Evolutionary conservation across 2,113 vertebrate genomes (phyloP), one percentile per base, ranked within the genome.

Genomic region (Sinocyclocheilus maitianheensis): DNA sequence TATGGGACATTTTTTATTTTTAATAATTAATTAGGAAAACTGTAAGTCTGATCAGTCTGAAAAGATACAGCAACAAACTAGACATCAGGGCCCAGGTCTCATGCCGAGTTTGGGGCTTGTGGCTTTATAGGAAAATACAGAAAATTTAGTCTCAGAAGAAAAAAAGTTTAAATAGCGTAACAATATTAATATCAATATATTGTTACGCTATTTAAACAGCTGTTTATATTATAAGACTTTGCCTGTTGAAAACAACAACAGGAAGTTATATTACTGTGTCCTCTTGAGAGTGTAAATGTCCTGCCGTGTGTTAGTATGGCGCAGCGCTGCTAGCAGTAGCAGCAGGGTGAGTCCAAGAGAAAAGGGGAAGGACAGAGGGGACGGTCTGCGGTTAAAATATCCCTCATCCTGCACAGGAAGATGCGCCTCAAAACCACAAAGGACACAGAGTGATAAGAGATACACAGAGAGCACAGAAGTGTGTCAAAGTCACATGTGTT

Each of bases 351-450:
- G 26, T 37, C 51, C 12, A 22, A 78, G 69, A 46, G 48, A 24
- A 58, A 77, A 55, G 53, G 46, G 75, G 72, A 78, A 83, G 65
- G 65, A 63, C 55, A 86, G 16, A 65, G 58, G 18, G 37, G 10
- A 63, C 51, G 79, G 69, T 82, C 24, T 86, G 85, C 1, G 60
- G 37, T 86, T 82, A 82, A 81, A 86, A 37, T 75, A 34, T 79
- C 51, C 26, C 24, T 74, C 77, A 81, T 43, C 34, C 71, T 63
- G 80, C 55, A 65, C 80, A 46, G 79, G 71, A 81, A 55, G 55
- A 43, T 72, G 55, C 7, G 20, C 86, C 72, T 10, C 83, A 84
- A 87, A 84, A 80, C 82, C 76, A 63, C 22, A 60, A 86, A 51
- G n/a, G 78, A 62, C n/a, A 69, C 51, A 16, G 67, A 62, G 40